Percentiles rank a stretch among this genome's conserved stretches.
These are phyloP conservation scores for Zaprionus ghesquierei DNA, from an alignment of 1,140 invertebrate species.

Conservation along the genomic window DNA sequence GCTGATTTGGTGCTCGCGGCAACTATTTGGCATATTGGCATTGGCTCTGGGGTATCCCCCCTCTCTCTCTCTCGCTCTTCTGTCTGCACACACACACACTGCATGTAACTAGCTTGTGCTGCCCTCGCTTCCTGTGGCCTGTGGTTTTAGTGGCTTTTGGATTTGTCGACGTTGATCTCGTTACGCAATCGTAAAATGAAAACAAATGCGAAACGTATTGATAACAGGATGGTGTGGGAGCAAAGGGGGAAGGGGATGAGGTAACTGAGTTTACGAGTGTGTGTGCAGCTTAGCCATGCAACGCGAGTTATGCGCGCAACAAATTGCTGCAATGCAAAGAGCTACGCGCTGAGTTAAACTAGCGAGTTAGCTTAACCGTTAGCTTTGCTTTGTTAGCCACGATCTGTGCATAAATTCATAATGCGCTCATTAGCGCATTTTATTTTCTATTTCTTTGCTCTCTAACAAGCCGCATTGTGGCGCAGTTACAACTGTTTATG, in stretches of 20 bases:
- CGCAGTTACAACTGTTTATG: not conserved
- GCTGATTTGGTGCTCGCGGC: constrained; percentile 50
- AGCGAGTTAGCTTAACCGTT: not conserved
- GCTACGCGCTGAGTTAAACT: not conserved
- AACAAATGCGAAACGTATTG: constrained; percentile 79
- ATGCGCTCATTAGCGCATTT: not conserved
- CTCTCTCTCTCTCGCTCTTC: not conserved
- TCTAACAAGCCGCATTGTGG: not conserved
- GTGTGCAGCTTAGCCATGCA: constrained; percentile 30
- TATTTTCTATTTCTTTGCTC: not conserved
- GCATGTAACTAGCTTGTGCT: not conserved
- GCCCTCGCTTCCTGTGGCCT: constrained; percentile 33
- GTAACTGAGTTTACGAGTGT: not conserved
- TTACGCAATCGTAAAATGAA: constrained; percentile 80
- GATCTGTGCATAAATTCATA: not conserved
- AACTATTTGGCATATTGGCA: constrained; percentile 69
- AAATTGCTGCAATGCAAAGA: constrained; percentile 13
- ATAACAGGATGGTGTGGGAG: constrained; percentile 39
- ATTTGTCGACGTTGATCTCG: constrained; percentile 78
- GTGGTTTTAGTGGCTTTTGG: constrained; percentile 76
- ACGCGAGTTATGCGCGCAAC: constrained; percentile 39
- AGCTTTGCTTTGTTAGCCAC: too few relatives aligned
- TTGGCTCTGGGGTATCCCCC: not conserved
- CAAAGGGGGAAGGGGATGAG: not conserved
- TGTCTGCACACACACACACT: not conserved